These are phyloP conservation scores for Beris morrisii DNA, from an alignment of 2,888 invertebrate species.

Conservation along the genomic window DNA sequence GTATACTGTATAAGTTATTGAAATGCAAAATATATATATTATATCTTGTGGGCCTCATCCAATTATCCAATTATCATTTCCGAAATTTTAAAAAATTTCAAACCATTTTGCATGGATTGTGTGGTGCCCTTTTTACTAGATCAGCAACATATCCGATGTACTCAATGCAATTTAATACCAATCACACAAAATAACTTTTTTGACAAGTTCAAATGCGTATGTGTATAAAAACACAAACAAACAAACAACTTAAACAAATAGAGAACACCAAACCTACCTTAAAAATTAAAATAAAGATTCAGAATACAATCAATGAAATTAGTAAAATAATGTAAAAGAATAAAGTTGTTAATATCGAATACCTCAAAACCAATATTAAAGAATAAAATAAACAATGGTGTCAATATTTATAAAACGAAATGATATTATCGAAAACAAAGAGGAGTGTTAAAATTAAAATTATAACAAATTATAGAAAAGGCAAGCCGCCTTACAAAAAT, in stretches of 20 bases:
- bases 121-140: no score
- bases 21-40: no score
- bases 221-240: conserved; percentile 7
- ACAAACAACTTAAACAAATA: background rate
- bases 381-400: background rate
- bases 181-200: background rate
- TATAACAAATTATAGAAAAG: background rate
- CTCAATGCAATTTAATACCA: conserved; percentile 35
- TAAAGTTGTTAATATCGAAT: background rate
- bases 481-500: no score
- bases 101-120: no score
- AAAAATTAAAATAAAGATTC: conserved; percentile 9
- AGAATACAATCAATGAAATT: no score
- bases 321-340: background rate
- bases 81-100: no score
- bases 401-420: background rate
- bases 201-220: conserved; percentile 36
- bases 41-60: no score
- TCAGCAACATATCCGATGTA: background rate
- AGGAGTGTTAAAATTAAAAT: background rate
- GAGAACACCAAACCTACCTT: background rate
- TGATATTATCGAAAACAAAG: no score
- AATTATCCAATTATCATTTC: no score
- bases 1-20: no score
- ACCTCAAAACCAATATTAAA: background rate